A percentile compares a stretch with the other conserved stretches of the same genome.
Conservation (phyloP, 1,140 invertebrate species). For the Sinonovacula constricta region DNA sequence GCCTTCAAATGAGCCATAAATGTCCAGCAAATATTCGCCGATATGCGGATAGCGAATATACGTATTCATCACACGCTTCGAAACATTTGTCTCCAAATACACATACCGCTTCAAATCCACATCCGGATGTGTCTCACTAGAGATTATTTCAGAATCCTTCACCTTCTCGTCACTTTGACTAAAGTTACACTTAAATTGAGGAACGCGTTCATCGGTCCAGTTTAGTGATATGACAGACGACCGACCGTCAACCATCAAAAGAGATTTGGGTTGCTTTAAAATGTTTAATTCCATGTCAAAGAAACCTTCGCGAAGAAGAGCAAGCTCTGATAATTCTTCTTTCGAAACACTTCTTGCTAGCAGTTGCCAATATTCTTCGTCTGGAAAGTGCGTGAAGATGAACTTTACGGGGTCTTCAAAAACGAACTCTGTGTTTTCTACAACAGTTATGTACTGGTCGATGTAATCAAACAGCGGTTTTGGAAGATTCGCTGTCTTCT, state of each 20-base stretch:
- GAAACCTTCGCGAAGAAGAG: background rate
- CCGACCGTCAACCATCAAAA: background rate
- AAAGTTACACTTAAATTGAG: conserved; percentile 30
- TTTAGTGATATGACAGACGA: conserved; percentile 7
- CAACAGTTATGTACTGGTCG: too few species aligned
- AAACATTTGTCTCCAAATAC: conserved; percentile 14
- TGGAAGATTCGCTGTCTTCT: too few species aligned
- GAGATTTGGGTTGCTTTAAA: background rate
- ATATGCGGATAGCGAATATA: conserved; percentile 20
- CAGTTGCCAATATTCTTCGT: conserved; percentile 70
- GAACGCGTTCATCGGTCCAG: background rate
- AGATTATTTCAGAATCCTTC: background rate
- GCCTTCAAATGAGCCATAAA: background rate
- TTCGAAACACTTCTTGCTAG: conserved; percentile 56
- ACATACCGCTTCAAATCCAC: conserved; percentile 3
- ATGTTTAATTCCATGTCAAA: conserved; percentile 7
- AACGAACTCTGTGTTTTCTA: too few species aligned
- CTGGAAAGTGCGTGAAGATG: conserved; percentile 70
- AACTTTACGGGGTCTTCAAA: conserved; percentile 65
- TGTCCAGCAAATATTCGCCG: conserved; percentile 16
- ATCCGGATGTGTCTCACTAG: background rate
- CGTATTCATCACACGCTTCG: background rate
- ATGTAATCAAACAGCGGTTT: too few species aligned
- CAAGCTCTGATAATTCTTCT: conserved; percentile 55
- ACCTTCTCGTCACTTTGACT: too few species aligned